Conservation (phyloP, 2,888 invertebrate species). For the Gnatocerus cornutus region DNA sequence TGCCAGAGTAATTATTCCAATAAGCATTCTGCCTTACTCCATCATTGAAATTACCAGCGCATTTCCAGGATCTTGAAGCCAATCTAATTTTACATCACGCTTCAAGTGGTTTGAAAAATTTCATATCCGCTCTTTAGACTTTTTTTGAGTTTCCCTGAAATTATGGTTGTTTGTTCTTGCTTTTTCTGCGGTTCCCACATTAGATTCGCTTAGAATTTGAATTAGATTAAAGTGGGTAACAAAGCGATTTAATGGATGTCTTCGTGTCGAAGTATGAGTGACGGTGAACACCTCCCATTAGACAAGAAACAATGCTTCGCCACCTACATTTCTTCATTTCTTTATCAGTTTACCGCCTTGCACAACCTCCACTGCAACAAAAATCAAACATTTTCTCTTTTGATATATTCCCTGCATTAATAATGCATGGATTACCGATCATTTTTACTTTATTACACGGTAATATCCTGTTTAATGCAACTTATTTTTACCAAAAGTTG, state of each 20-base stretch:
- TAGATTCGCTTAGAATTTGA: constrained; percentile 21
- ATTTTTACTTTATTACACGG: neutral
- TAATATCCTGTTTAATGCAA: neutral
- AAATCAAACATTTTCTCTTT: neutral
- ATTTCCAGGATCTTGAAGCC: constrained; percentile 10
- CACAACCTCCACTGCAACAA: constrained; percentile 11
- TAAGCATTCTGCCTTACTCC: constrained; percentile 8
- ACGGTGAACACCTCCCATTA: constrained; percentile 32
- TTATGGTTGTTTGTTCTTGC: constrained; percentile 5
- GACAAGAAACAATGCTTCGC: constrained; percentile 19
- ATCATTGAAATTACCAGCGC: constrained; percentile 15
- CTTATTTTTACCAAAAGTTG: neutral
- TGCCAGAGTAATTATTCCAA: constrained; percentile 1
- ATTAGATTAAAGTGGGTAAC: constrained; percentile 4
- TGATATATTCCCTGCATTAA: too few species aligned
- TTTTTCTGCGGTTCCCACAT: constrained; percentile 26
- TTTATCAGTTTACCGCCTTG: constrained; percentile 19
- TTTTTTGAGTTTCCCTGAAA: constrained; percentile 13
- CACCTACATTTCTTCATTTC: constrained; percentile 34
- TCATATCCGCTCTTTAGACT: constrained; percentile 7
- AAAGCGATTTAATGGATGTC: constrained; percentile 12
- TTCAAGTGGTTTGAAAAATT: neutral
- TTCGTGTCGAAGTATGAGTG: constrained; percentile 38
- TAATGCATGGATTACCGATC: too few species aligned
- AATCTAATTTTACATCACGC: constrained; percentile 13